Evolutionary conservation across 2,888 invertebrate genomes (phyloP), one percentile per base, ranked within the genome.

Genomic region (Napeogenes sylphis): DNA sequence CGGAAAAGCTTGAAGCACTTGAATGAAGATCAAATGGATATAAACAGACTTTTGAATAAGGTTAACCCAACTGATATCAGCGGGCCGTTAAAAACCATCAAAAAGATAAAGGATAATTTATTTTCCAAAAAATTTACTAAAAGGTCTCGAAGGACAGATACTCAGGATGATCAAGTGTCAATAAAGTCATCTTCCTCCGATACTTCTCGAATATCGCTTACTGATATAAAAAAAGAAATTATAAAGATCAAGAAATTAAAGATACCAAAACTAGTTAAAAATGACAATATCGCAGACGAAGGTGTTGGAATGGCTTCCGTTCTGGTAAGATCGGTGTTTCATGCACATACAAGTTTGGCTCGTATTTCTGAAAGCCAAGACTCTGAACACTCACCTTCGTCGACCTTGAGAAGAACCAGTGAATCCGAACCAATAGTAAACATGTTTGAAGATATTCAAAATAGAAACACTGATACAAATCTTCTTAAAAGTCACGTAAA

Each of bases 251-350:
- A 82, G 66, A 80, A 82, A 13, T 79, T 91, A 66, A 91, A 91
- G 71, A 84, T 90, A 56, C 84, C 85, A 0, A 84, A 83, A 64
- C 78, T 87, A 54, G 77, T 78, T 21, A 88, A 84, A 73, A 75
- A 84, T 3, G 79, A 76, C 57, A 82, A 81, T 69, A 82, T 80
- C 68, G 80, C 81, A 58, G 92, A 90, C 45, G 91, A 92, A 71
- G 91, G 91, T 2, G 91, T 92, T 59, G 92, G 92, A 1, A 93
- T 94, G 92, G 94, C 94, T 0, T 92, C 94, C 13, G 86, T 94
- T 56, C 81, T 94, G 21, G 94, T 94, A 8, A 87, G 93, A 66
- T 94, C 94, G 2, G 92, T 94, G 2, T 91, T 93, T 70, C 91
- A 92, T 62, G 92, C 91, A 4, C 91, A 92, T 54, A 91, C 92